phyloP scores from a whole-genome alignment of 2,888 invertebrate species.

The Thecophora atra region DNA sequence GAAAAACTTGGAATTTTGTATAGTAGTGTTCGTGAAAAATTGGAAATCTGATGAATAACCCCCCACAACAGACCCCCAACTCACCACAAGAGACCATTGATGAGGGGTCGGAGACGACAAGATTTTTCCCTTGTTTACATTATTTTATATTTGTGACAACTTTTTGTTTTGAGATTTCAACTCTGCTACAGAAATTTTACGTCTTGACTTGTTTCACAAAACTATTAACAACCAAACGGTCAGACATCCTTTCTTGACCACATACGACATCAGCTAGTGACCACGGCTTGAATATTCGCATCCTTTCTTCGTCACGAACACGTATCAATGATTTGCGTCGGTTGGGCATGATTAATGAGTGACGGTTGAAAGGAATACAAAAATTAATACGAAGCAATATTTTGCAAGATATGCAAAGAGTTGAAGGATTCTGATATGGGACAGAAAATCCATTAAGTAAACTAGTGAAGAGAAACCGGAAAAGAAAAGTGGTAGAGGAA shows the following conservation, averaged over 20 bases:
- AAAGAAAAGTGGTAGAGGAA: constrained; percentile 12
- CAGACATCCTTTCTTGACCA: background rate
- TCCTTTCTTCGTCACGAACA: background rate
- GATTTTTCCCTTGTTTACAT: no score
- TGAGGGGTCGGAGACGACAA: no score
- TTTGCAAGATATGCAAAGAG: constrained; percentile 32
- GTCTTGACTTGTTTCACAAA: background rate
- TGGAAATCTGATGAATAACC: no score
- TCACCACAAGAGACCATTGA: no score
- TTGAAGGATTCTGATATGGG: constrained; percentile 46
- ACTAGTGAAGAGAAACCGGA: constrained; percentile 41
- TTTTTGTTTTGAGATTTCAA: no score
- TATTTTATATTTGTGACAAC: no score
- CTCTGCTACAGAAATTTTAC: background rate
- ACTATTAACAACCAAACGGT: background rate
- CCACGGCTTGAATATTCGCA: background rate
- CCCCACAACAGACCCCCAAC: no score
- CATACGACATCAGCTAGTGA: constrained; percentile 5
- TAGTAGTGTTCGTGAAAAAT: no score
- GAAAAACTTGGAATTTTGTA: no score
- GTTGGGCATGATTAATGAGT: constrained; percentile 60
- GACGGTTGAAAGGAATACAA: constrained; percentile 60
- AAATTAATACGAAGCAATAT: constrained; percentile 52
- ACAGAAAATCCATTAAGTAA: constrained; percentile 46
- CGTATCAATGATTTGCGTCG: constrained; percentile 21